Evolutionary conservation across 2,113 vertebrate species (phyloP).

Genomic region (Saguinus midas): DNA sequence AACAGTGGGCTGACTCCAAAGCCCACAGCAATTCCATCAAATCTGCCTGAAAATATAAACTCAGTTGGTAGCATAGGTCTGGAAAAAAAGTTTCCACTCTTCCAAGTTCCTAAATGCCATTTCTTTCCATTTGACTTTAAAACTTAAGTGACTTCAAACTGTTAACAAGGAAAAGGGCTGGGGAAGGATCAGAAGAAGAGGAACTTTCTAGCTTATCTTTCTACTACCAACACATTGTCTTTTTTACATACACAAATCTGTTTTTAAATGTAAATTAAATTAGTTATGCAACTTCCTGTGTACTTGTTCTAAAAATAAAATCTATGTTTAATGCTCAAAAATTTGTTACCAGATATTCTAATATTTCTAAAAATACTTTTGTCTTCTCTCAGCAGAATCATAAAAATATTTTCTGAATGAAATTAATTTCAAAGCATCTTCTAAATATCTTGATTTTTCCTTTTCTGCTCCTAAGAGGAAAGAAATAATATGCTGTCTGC

Average conservation of each 20-base stretch:
- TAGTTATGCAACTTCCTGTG: background rate
- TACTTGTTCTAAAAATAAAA: constrained; percentile 27
- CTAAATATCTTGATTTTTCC: constrained; percentile 21
- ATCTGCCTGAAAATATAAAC: background rate
- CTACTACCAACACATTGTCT: background rate
- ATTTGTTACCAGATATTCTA: background rate
- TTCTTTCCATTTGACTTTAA: background rate
- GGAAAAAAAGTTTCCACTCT: background rate
- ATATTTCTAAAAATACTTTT: constrained; percentile 41
- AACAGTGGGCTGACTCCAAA: constrained; percentile 2
- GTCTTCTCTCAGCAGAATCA: too few species aligned
- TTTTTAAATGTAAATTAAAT: background rate
- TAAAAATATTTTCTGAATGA: constrained; percentile 39
- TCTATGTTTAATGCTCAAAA: background rate
- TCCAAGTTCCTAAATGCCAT: background rate
- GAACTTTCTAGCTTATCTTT: background rate
- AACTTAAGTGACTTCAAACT: background rate
- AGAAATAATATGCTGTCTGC: background rate
- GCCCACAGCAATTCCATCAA: background rate
- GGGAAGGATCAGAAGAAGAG: background rate
- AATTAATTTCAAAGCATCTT: constrained; percentile 16
- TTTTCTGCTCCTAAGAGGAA: background rate
- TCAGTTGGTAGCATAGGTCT: background rate
- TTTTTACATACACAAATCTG: background rate
- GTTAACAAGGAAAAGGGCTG: background rate